Evolutionary conservation across 2,888 invertebrate genomes (phyloP).

Genomic region (Spatulosminthurus flaviceps): DNA sequence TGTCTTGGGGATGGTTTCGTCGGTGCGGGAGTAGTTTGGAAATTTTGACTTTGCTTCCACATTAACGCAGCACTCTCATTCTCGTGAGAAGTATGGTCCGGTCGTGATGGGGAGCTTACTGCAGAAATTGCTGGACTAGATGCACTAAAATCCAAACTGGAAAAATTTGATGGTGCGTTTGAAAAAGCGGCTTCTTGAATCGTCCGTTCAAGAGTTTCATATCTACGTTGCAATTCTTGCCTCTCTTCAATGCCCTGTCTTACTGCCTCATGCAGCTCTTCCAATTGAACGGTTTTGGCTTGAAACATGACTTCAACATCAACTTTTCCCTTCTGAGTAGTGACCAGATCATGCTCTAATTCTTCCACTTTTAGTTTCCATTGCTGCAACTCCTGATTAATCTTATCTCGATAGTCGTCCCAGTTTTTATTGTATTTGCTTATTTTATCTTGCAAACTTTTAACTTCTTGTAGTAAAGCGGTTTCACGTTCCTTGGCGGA

Average conservation of each 20-base stretch:
- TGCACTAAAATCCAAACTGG: background rate
- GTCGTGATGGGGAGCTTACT: background rate
- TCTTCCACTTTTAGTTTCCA: constrained; percentile 44
- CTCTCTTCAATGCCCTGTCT: constrained; percentile 50
- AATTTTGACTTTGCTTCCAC: constrained; percentile 42
- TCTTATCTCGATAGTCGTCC: constrained; percentile 42
- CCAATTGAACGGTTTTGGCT: constrained; percentile 47
- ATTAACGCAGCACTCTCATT: background rate
- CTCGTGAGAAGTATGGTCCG: no score
- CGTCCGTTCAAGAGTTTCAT: constrained; percentile 41
- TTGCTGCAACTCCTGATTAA: constrained; percentile 24
- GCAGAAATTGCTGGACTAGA: background rate
- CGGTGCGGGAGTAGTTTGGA: background rate
- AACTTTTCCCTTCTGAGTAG: constrained; percentile 41
- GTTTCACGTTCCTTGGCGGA: constrained; percentile 41
- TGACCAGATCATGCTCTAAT: constrained; percentile 36
- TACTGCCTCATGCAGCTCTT: constrained; percentile 50
- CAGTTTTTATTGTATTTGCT: constrained; percentile 35
- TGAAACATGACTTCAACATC: constrained; percentile 50
- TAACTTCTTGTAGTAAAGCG: constrained; percentile 39
- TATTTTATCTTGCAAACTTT: constrained; percentile 33
- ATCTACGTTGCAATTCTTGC: constrained; percentile 44
- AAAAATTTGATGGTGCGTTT: background rate
- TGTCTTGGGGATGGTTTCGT: background rate
- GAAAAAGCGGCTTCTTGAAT: constrained; percentile 42